These are phyloP conservation scores for Drosophila arawakana DNA, from an alignment of 1,140 invertebrate species.

Conservation along the genomic window DNA sequence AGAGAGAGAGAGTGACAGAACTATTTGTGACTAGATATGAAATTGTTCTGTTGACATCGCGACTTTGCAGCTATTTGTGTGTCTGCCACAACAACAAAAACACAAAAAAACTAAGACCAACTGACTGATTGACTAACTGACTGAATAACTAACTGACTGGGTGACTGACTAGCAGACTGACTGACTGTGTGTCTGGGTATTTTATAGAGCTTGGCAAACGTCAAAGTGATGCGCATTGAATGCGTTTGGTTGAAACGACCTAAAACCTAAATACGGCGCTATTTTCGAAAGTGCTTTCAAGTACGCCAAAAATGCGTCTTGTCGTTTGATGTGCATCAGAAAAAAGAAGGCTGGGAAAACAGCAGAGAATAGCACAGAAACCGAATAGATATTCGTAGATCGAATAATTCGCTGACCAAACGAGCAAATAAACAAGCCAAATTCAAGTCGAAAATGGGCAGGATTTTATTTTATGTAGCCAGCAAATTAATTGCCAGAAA, in stretches of 20 bases:
- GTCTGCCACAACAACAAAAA: slow-evolving; percentile 10
- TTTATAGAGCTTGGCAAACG: slow-evolving; percentile 59
- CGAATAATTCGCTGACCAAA: slow-evolving; percentile 31
- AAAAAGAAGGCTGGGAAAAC: slow-evolving; percentile 7
- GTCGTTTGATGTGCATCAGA: slow-evolving; percentile 52
- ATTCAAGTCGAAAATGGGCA: slow-evolving; percentile 49
- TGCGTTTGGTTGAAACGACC: slow-evolving; percentile 59
- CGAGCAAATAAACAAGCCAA: slow-evolving; percentile 57
- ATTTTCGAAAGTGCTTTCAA: slow-evolving; percentile 62
- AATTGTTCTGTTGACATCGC: slow-evolving; percentile 44
- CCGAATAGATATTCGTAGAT: background rate
- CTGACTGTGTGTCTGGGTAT: slow-evolving; percentile 33
- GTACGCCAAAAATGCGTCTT: slow-evolving; percentile 55
- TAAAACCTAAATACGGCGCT: slow-evolving; percentile 71
- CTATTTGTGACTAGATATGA: slow-evolving; percentile 58
- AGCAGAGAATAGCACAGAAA: background rate
- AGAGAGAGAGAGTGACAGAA: no score
- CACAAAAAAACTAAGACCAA: slow-evolving; percentile 20
- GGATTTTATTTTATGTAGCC: slow-evolving; percentile 42
- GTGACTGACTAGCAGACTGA: background rate
- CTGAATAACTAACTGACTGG: slow-evolving; percentile 16
- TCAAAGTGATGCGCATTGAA: slow-evolving; percentile 68
- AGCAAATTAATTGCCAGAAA: slow-evolving; percentile 69
- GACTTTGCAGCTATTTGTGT: slow-evolving; percentile 27
- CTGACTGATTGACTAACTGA: slow-evolving; percentile 36